Base-by-base conservation (phyloP, 2,113 vertebrate species). In the Accipiter cooperii region DNA sequence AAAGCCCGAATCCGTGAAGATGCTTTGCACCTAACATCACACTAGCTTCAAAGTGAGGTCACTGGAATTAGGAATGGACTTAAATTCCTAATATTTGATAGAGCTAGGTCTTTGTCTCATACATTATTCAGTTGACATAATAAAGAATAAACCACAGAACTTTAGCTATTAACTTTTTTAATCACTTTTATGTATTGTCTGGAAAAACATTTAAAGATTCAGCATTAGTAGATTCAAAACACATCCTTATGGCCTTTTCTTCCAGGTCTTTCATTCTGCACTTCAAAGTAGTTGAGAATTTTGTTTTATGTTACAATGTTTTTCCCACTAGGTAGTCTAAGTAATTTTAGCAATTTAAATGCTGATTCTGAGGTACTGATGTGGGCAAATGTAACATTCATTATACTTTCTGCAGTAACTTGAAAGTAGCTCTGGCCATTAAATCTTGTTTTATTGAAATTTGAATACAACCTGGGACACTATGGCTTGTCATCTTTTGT, bases 131-230 rank as follows among this genome's bases (percentile, higher is more conserved):
- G 58, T 38, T 31, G 66, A 54, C 46, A 71, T 69, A 82, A 94
- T 84, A 95, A 94, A 84, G 36, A 74, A 82, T 47, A 96, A 97
- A 89, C 91, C 93, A 87, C 92, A 95, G 57, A 93, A 84, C 61
- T 84, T 81, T 38, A 82, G 86, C 79, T 92, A 84, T 89, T 92
- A 82, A 71, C 38, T 79, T 95, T 97, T 94, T 19, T 12, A 3
- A 82, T 82, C 0, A n/a, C 44, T 93, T 92, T 89, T 91, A 61
- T 61, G 17, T 76, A 89, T 91, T 89, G 22, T 79, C 77, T 93
- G 64, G 57, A 75, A 84, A 85, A 94, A 52, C 58, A 54, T 80
- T 83, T 88, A 54, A 85, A 57, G 28, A 83, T 83, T 81, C 58
- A 64, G 3, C n/a, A 90, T 91, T 70, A 94, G 64, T 46, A 76